phyloP scores from a whole-genome alignment of 2,888 invertebrate species.

The Andricus quercusramuli region DNA sequence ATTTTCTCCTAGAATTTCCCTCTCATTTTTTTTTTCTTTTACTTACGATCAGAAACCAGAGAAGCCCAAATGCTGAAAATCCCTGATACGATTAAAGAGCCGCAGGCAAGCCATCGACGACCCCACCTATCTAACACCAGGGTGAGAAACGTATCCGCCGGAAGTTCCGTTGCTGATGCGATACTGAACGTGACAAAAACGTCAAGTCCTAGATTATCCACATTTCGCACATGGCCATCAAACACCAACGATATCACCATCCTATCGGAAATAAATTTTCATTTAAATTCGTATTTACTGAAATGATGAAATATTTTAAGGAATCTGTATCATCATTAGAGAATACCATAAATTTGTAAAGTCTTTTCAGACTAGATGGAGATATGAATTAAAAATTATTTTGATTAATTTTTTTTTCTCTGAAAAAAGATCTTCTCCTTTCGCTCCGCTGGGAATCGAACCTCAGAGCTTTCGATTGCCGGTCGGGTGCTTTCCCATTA shows the following conservation, averaged over 20 bases:
- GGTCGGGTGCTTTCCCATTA: too few species aligned
- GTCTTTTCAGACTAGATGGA: too few species aligned
- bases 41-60: slow-evolving; percentile 85
- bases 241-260: slow-evolving; percentile 94
- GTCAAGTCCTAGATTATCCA: slow-evolving; percentile 89
- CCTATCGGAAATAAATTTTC: slow-evolving; percentile 67
- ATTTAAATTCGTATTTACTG: slow-evolving; percentile 15
- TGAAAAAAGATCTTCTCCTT: too few species aligned
- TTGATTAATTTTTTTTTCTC: too few species aligned
- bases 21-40: background rate
- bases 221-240: slow-evolving; percentile 93
- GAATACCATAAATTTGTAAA: too few species aligned
- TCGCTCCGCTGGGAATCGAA: too few species aligned
- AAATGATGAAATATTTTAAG: background rate
- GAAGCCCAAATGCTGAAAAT: slow-evolving; percentile 89
- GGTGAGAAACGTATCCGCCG: slow-evolving; percentile 90
- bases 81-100: slow-evolving; percentile 90
- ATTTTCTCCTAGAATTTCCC: background rate
- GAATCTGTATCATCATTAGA: too few species aligned
- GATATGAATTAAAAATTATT: too few species aligned
- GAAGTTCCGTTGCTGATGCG: slow-evolving; percentile 90
- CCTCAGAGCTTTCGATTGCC: too few species aligned
- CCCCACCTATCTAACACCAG: slow-evolving; percentile 90
- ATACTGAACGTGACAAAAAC: slow-evolving; percentile 93
- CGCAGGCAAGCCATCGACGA: slow-evolving; percentile 90